Evolutionary conservation across 2,113 vertebrate species (phyloP).

Genomic region (Oxyruncus cristatus): DNA sequence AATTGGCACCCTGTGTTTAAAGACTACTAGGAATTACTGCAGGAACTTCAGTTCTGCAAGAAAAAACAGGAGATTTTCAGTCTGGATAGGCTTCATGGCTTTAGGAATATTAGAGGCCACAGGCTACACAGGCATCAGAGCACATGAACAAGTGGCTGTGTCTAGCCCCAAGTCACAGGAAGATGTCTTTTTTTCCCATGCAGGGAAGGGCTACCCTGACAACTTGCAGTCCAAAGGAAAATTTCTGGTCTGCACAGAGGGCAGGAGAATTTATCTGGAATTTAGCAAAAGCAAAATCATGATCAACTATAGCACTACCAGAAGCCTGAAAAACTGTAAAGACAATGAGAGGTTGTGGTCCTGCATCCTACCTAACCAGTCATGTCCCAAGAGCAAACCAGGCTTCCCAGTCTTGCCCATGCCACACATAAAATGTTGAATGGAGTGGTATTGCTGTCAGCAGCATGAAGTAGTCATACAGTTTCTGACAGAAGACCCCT

Average conservation of each 20-base stretch:
- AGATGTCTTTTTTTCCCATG: background rate
- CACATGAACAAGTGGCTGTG: rapidly evolving
- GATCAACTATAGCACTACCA: background rate
- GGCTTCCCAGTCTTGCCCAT: background rate
- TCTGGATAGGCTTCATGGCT: background rate
- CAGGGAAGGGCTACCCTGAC: background rate
- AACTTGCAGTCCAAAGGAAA: background rate
- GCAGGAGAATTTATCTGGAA: background rate
- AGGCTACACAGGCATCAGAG: background rate
- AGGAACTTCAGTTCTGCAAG: background rate
- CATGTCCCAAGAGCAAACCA: rapidly evolving
- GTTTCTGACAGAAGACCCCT: background rate
- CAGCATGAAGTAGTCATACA: background rate
- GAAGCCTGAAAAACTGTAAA: background rate
- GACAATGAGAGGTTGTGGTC: background rate
- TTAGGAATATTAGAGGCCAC: background rate
- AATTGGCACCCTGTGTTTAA: background rate
- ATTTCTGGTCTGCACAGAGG: background rate
- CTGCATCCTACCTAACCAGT: background rate
- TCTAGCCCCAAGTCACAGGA: background rate
- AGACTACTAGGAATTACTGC: background rate
- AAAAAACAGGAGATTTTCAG: background rate
- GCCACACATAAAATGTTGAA: background rate
- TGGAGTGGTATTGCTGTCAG: background rate
- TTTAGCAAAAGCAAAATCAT: background rate